Percentiles rank a stretch among this genome's conserved stretches.
Conservation (phyloP, 2,888 invertebrate species). For the Eristalis arbustorum region DNA sequence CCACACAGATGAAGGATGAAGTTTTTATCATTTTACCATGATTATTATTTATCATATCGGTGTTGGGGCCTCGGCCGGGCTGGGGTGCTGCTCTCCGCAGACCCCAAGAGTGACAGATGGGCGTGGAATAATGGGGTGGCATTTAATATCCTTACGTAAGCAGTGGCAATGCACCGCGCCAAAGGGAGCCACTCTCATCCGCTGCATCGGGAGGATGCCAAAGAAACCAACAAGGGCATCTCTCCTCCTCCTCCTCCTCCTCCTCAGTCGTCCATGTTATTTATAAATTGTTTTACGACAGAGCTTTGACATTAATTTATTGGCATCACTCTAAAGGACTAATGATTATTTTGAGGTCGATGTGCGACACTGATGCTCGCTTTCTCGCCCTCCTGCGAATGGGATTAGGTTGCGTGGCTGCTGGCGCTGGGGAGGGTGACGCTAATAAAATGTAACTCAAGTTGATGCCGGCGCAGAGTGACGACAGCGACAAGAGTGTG, state of each 20-base stretch:
- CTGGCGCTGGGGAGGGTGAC: neutral
- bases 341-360: slow-evolving; percentile 69
- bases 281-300: slow-evolving; percentile 70
- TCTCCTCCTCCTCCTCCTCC: no score
- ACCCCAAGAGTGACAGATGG: slow-evolving; percentile 62
- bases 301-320: slow-evolving; percentile 70
- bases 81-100: slow-evolving; percentile 24
- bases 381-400: neutral
- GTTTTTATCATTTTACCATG: slow-evolving; percentile 67
- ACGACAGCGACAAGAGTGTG: neutral
- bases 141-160: slow-evolving; percentile 62
- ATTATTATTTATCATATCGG: slow-evolving; percentile 70
- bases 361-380: slow-evolving; percentile 53
- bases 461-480: slow-evolving; percentile 23
- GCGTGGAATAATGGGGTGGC: slow-evolving; percentile 67
- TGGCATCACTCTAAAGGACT: slow-evolving; percentile 63
- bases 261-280: slow-evolving; percentile 61
- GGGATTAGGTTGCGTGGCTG: neutral
- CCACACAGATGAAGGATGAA: slow-evolving; percentile 60
- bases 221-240: slow-evolving; percentile 44
- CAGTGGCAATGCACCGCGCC: slow-evolving; percentile 21
- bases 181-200: slow-evolving; percentile 5
- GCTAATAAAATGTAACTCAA: slow-evolving; percentile 59
- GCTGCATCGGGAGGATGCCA: slow-evolving; percentile 21
- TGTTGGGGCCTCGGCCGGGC: slow-evolving; percentile 50